Percentiles rank a stretch among this genome's conserved stretches.
These are phyloP conservation scores for Tyrophagus putrescentiae DNA, from an alignment of 1,140 invertebrate species.

Conservation along the genomic window DNA sequence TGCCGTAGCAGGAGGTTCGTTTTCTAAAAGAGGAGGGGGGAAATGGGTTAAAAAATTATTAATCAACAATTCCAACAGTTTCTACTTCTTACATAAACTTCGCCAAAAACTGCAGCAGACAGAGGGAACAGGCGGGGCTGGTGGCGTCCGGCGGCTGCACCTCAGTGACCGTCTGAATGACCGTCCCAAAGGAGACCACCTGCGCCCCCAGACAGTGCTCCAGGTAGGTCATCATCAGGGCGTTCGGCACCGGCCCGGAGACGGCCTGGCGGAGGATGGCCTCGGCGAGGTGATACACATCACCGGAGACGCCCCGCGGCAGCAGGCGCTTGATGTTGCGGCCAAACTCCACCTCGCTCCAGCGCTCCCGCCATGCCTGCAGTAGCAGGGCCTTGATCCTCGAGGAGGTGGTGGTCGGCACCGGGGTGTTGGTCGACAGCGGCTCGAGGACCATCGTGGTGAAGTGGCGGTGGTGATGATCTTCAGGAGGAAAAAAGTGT, in stretches of 20 bases:
- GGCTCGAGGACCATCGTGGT: not conserved
- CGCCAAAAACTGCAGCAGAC: slow-evolving; percentile 70
- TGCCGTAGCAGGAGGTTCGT: slow-evolving; percentile 31
- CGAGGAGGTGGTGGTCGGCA: slow-evolving; percentile 56
- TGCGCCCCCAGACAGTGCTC: slow-evolving; percentile 76
- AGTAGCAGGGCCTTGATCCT: slow-evolving; percentile 67
- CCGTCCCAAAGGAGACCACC: slow-evolving; percentile 70
- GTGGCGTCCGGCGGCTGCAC: slow-evolving; percentile 71
- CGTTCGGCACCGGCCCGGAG: slow-evolving; percentile 76
- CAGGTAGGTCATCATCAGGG: slow-evolving; percentile 72
- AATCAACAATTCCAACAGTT: slow-evolving; percentile 4
- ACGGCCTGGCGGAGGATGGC: slow-evolving; percentile 81
- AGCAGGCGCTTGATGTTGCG: slow-evolving; percentile 69
- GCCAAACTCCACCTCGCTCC: slow-evolving; percentile 86
- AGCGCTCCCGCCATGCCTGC: slow-evolving; percentile 78
- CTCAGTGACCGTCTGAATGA: slow-evolving; percentile 68
- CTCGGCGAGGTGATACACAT: slow-evolving; percentile 78
- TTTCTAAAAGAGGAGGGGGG: slow-evolving; percentile 23
- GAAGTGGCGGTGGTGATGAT: not conserved
- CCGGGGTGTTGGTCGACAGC: not conserved
- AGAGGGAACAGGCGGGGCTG: slow-evolving; percentile 71
- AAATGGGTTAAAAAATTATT: slow-evolving; percentile 5
- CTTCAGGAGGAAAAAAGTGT: not conserved
- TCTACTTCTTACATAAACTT: slow-evolving; percentile 39
- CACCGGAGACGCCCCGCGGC: slow-evolving; percentile 53